phyloP scores from a whole-genome alignment of 2,888 invertebrate genomes.

The Drosophila tripunctata region DNA sequence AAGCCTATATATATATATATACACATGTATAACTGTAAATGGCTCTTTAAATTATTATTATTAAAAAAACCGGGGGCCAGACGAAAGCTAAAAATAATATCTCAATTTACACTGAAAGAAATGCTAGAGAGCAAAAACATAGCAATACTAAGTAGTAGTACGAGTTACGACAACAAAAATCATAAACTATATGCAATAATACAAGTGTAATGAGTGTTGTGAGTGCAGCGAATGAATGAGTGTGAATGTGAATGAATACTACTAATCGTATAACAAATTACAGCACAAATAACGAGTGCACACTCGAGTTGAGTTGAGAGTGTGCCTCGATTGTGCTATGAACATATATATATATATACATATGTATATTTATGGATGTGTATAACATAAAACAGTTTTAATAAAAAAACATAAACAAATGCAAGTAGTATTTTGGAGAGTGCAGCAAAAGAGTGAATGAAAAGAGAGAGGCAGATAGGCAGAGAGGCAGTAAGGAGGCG shows the following conservation, averaged over 20 bases:
- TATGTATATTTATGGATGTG: constrained; percentile 13
- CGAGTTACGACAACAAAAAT: constrained; percentile 26
- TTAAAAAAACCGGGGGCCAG: constrained; percentile 35
- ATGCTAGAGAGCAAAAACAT: background rate
- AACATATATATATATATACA: background rate
- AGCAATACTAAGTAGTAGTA: constrained; percentile 46
- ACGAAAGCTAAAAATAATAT: constrained; percentile 29
- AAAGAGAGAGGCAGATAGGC: background rate
- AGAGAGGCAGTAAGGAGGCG: background rate
- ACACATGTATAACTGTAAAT: background rate
- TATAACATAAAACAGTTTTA: constrained; percentile 4
- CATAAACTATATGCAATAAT: constrained; percentile 47
- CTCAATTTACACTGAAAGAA: constrained; percentile 34
- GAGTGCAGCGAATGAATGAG: constrained; percentile 15
- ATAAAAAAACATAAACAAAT: background rate
- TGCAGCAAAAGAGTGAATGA: background rate
- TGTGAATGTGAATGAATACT: constrained; percentile 15
- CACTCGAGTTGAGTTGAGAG: background rate
- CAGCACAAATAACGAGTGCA: background rate
- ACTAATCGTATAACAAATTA: constrained; percentile 3
- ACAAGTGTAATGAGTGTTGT: constrained; percentile 23
- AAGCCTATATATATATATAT: background rate
- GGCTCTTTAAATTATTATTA: constrained; percentile 14
- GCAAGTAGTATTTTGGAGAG: constrained; percentile 1
- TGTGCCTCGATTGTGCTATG: background rate